Percentiles rank a stretch among this genome's conserved stretches.
Evolutionary conservation across 2,113 vertebrate species (phyloP).

Genomic region (Hemichromis elongatus): DNA sequence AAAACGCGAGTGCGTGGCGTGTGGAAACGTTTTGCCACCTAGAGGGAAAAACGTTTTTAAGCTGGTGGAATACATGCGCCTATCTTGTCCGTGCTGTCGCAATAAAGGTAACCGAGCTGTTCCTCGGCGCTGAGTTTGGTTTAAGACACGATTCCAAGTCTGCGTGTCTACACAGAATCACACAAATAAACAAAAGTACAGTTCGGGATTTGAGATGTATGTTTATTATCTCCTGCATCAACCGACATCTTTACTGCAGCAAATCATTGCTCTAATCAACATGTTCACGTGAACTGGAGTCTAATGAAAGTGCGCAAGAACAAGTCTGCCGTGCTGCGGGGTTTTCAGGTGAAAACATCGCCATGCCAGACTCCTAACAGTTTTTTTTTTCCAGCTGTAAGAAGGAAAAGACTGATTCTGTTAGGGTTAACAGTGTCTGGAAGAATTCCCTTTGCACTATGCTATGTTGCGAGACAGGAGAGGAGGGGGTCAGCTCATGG

Average conservation of each 20-base stretch:
- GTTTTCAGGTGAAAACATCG: background rate
- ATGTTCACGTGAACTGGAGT: background rate
- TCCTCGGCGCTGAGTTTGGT: conserved; percentile 12
- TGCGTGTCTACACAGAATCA: background rate
- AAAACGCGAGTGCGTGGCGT: background rate
- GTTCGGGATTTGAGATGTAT: too few species aligned
- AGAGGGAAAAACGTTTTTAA: background rate
- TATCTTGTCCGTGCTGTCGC: background rate
- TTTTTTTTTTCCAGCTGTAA: background rate
- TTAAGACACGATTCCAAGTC: background rate
- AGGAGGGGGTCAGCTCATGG: background rate
- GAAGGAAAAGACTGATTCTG: background rate
- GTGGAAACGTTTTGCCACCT: background rate
- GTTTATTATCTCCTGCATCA: background rate
- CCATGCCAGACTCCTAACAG: background rate
- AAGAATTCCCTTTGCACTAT: background rate
- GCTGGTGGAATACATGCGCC: background rate
- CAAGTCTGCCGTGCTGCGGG: background rate
- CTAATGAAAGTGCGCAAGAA: background rate
- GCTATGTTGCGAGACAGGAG: background rate
- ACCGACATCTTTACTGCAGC: background rate
- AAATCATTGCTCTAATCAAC: background rate
- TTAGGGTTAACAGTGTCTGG: background rate
- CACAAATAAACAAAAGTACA: background rate
- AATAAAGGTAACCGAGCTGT: conserved; percentile 22